These are phyloP conservation scores for Urocynchramus pylzowi DNA, from an alignment of 2,113 vertebrate genomes.

Conservation along the genomic window DNA sequence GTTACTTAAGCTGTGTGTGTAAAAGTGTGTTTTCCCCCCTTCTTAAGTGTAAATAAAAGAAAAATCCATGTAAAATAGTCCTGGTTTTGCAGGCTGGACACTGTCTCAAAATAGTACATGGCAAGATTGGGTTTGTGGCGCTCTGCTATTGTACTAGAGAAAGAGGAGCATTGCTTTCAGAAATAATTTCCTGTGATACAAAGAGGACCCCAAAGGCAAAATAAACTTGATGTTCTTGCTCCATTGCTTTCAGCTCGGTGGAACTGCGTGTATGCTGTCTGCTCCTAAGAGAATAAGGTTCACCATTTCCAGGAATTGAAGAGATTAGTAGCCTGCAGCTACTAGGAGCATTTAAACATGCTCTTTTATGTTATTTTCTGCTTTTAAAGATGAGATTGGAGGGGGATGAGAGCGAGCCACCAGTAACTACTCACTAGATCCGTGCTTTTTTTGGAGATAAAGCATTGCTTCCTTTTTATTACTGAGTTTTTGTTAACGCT, in stretches of 20 bases:
- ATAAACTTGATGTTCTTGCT: slow-evolving; percentile 32
- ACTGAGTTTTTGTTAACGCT: slow-evolving; percentile 52
- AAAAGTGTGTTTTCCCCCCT: not conserved
- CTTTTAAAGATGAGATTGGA: slow-evolving; percentile 26
- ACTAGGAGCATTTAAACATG: slow-evolving; percentile 50
- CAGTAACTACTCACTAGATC: not conserved
- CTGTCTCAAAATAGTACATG: not conserved
- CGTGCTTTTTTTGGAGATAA: slow-evolving; percentile 23
- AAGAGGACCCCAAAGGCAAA: slow-evolving; percentile 45
- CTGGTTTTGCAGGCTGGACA: slow-evolving; percentile 24
- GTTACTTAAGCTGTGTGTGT: slow-evolving; percentile 25
- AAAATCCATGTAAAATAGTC: not conserved
- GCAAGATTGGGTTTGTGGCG: not conserved
- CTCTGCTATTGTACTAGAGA: not conserved
- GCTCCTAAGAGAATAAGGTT: slow-evolving; percentile 40
- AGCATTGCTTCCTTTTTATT: slow-evolving; percentile 48
- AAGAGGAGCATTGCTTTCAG: slow-evolving; percentile 7
- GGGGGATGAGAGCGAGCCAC: not conserved
- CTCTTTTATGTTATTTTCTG: slow-evolving; percentile 13
- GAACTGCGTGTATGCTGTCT: slow-evolving; percentile 40
- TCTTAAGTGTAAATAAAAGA: slow-evolving; percentile 2
- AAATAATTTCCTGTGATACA: slow-evolving; percentile 22
- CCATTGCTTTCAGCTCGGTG: slow-evolving; percentile 23
- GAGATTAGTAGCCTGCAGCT: slow-evolving; percentile 59
- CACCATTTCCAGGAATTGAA: slow-evolving; percentile 58